Conservation (phyloP, 2,113 vertebrate genomes). For the Sinosuthora webbiana region DNA sequence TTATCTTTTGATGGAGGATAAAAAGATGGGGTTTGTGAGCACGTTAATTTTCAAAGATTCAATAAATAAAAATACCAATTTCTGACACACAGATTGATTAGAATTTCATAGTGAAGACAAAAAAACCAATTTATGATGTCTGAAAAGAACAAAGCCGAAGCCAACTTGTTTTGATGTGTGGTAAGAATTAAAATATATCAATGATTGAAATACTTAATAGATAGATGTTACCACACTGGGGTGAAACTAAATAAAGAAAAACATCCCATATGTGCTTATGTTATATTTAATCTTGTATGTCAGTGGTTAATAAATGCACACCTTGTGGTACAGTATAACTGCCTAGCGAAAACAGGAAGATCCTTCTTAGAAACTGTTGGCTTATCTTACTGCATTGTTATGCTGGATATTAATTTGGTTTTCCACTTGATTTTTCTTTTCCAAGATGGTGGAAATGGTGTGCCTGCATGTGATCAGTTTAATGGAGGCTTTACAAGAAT, state of each 20-base stretch:
- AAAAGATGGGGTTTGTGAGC: neutral
- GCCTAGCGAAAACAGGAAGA: neutral
- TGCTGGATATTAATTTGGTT: slow-evolving; percentile 1
- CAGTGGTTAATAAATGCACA: neutral
- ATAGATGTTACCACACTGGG: neutral
- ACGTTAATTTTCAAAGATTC: slow-evolving; percentile 21
- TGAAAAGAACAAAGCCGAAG: neutral
- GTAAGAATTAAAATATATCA: neutral
- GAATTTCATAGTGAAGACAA: neutral
- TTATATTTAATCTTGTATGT: neutral
- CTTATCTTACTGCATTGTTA: neutral
- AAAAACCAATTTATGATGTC: neutral
- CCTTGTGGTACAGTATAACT: neutral
- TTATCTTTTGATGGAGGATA: neutral
- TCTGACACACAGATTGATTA: neutral
- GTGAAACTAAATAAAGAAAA: neutral
- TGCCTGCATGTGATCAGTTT: slow-evolving; percentile 98
- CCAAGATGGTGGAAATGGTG: slow-evolving; percentile 99
- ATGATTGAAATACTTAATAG: neutral
- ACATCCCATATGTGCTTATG: neutral
- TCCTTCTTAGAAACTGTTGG: neutral
- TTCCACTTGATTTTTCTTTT: slow-evolving; percentile 4
- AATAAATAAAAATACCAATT: slow-evolving; percentile 14
- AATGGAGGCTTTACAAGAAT: slow-evolving; percentile 98
- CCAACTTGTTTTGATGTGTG: neutral